Evolutionary conservation across 2,113 vertebrate species (phyloP), one percentile per base, ranked within the genome.

Genomic region (Polyodon spathula): DNA sequence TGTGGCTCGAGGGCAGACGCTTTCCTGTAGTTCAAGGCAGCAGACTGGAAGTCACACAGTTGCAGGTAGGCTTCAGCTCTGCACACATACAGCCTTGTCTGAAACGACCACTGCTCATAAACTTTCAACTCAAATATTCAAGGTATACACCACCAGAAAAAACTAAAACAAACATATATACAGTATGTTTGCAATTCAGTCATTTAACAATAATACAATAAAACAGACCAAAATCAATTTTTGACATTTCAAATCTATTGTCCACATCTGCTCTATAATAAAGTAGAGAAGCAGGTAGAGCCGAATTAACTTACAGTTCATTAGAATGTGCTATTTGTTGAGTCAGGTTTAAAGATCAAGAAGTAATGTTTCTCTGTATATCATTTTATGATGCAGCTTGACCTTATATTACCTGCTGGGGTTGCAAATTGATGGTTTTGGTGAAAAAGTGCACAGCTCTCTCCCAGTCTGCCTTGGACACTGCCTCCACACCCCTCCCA

Each of bases 1-100:
- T 70, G 68, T 0, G 78, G 74, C 6, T 81, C 37, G 52, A 83
- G 61, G 2, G 10, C 37, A 11, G 43, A 62, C 2, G 74, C 86
- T 63, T 73, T 80, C 59, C 75, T 74, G 16, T 87, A 81, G 68
- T 78, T 84, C 37, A 76, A 67, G 4, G 64, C 56, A 0, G 89
- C 85, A 0, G 86, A 89, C 64, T 86, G 83, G 74, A 91, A 90
- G 61, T 91, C 87, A 2, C 89, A 87, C 14, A 90, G 79, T 66
- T 90, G 85, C 44, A 91, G 70, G 61, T 77, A 88, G 3, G 82
- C 87, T 52, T 91, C 88, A 0, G 79, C 89, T 62, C 69, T 70
- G 46, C 70, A 66, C 57, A 74, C 73, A 0, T 85, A 78, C 15
- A 84, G 70, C 11, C 76, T 70, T 8, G 72, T 59, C 90, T 91